Evolutionary conservation across 2,113 vertebrate genomes (phyloP), one percentile per base, ranked within the genome.

Genomic region (Ammodramus savannarum): DNA sequence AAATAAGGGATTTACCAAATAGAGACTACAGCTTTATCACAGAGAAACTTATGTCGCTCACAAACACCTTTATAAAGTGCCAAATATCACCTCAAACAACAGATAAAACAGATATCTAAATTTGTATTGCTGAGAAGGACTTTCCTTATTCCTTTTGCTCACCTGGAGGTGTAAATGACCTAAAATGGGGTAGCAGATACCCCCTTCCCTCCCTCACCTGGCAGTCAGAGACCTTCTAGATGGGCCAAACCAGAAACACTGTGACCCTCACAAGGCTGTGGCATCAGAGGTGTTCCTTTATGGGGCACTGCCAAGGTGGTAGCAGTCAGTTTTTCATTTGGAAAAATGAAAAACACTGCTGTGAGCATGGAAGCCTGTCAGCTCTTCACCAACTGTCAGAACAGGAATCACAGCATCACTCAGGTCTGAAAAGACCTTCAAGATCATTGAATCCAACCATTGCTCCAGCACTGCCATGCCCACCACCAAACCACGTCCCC

Each of bases 401-500:
- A 51, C 7, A 85, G 25, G 11, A 48, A 34, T 16, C 48, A 55
- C 3, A 32, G 31, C 34, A 26, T 48, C 54, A 34, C 13, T 41
- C 29, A 34, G 20, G 2, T 6, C 22, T 20, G 78, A 48, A 75
- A 62, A 43, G 48, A 19, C 6, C 34, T 76, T 27, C 7, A 38
- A 22, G 11, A 13, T 16, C 23, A 54, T 16, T 0, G 0, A 41
- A 29, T 20, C 46, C 39, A 68, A 13, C 61, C 23, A 23, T 1
- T 39, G 9, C 25, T 13, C 16, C 39, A 41, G 34, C 21, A 32
- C 23, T 52, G 61, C n/a, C 69, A 34, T 15, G 3, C 3, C 38
- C 44, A 81, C 12, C 59, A 54, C 25, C 43, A 54, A 82, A 26
- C 29, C 41, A 7, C 0, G 17, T 41, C 34, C 6, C 62, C 55